These are phyloP conservation scores for Cremastinae sp. DNA, from an alignment of 2,888 invertebrate species.

Conservation along the genomic window DNA sequence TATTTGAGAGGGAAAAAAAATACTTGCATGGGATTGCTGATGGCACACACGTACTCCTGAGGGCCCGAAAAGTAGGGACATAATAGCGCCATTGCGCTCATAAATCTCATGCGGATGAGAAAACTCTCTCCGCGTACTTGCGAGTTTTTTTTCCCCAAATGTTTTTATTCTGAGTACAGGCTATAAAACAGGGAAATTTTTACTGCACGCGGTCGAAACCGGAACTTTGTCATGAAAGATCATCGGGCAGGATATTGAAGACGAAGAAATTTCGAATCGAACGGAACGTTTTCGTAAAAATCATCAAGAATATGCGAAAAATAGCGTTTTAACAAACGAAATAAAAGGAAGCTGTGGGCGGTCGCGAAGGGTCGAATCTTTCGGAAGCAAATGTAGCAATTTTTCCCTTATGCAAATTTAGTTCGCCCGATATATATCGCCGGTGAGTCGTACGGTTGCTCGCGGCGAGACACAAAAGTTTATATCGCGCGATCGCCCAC, in stretches of 20 bases:
- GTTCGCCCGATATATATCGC: constrained; percentile 15
- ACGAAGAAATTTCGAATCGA: no score
- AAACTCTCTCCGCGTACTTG: neutral
- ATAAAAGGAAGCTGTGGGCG: neutral
- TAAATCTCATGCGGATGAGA: constrained; percentile 10
- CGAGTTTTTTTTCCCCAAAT: neutral
- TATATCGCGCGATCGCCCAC: constrained; percentile 21
- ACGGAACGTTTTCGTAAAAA: no score
- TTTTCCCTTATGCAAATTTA: constrained; percentile 39
- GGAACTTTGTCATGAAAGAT: no score
- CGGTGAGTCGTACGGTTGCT: neutral
- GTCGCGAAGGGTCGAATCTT: neutral
- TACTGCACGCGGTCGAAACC: no score
- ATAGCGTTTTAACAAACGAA: no score
- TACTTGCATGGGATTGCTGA: constrained; percentile 20
- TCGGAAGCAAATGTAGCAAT: constrained; percentile 3
- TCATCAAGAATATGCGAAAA: no score
- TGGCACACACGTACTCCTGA: constrained; percentile 21
- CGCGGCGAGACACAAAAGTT: constrained; percentile 33
- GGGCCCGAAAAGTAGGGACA: neutral
- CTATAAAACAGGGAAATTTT: neutral
- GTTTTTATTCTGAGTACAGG: neutral
- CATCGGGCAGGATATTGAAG: no score
- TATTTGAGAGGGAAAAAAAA: constrained; percentile 18
- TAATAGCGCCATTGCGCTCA: neutral